Percentiles rank a stretch among this genome's conserved stretches.
phyloP scores from a whole-genome alignment of 2,888 invertebrate genomes.

The Cecidostiba fungosa region DNA sequence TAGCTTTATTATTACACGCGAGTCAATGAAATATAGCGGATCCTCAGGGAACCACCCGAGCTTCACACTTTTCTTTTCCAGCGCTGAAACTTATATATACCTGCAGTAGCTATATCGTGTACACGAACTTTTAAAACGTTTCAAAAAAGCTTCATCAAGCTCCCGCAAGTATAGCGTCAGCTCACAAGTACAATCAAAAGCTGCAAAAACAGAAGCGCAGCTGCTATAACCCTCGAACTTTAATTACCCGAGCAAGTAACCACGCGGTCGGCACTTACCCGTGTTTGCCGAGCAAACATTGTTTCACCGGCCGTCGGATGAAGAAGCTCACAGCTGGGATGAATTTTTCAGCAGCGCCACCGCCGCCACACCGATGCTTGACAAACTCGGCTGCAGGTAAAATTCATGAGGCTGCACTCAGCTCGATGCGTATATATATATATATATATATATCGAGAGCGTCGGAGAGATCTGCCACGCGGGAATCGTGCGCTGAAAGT shows the following conservation, averaged over 20 bases:
- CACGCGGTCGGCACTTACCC: background rate
- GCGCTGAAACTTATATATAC: conserved; percentile 18
- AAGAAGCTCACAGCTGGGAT: conserved; percentile 13
- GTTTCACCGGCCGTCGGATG: background rate
- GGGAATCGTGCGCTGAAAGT: conserved; percentile 25
- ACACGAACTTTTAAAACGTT: background rate
- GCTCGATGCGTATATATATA: too few relatives aligned
- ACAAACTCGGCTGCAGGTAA: background rate
- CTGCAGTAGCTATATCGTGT: conserved; percentile 18
- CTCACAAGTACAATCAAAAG: background rate
- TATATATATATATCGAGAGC: background rate
- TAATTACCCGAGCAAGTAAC: conserved; percentile 31
- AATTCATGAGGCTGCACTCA: background rate
- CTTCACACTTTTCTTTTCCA: conserved; percentile 5
- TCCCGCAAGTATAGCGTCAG: background rate
- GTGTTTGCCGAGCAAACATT: conserved; percentile 31
- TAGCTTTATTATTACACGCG: conserved; percentile 16
- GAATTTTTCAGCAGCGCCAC: conserved; percentile 31
- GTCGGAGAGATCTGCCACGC: background rate
- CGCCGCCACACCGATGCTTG: too few relatives aligned
- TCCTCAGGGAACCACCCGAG: background rate
- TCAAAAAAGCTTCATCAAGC: background rate
- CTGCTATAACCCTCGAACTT: conserved; percentile 7
- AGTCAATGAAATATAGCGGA: conserved; percentile 36
- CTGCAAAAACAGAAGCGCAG: background rate